These are phyloP conservation scores for Nycteola revayana DNA, from an alignment of 2,888 invertebrate genomes.

Conservation along the genomic window DNA sequence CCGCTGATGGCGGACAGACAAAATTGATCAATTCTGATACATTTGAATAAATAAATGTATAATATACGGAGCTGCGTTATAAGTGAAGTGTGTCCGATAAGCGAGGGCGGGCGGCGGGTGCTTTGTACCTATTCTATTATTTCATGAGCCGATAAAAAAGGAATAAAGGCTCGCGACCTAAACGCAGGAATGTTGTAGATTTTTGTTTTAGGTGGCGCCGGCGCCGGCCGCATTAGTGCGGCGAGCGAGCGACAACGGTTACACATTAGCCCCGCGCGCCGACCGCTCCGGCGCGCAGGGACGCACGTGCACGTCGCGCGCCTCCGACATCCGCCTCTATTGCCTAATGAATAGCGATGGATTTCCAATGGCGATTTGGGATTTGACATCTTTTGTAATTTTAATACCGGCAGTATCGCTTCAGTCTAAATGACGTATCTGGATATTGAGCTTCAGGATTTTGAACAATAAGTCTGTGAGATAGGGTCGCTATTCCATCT, in stretches of 20 bases:
- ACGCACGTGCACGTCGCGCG: neutral
- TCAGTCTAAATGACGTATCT: conserved; percentile 19
- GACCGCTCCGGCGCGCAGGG: conserved; percentile 11
- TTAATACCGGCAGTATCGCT: conserved; percentile 1
- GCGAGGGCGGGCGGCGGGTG: conserved; percentile 43
- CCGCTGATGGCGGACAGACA: conserved; percentile 5
- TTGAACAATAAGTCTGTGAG: neutral
- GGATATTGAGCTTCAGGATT: conserved; percentile 3
- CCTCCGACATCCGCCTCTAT: conserved; percentile 5
- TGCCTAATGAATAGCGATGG: conserved; percentile 1
- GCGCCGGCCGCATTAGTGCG: conserved; percentile 73
- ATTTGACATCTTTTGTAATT: conserved; percentile 13
- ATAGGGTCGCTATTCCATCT: conserved; percentile 13
- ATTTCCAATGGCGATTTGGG: conserved; percentile 4
- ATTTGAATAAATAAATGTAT: conserved; percentile 31
- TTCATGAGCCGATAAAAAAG: conserved; percentile 75
- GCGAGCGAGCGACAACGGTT: conserved; percentile 57
- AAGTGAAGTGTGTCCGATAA: conserved; percentile 29
- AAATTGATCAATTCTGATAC: conserved; percentile 14
- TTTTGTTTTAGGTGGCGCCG: conserved; percentile 76
- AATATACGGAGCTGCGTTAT: conserved; percentile 27
- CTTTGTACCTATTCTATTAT: conserved; percentile 73
- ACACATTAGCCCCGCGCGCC: conserved; percentile 65
- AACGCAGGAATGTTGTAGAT: conserved; percentile 75
- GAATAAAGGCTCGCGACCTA: conserved; percentile 66